Base-by-base conservation (phyloP, 2,888 invertebrate genomes). In the Pemphredon lugubris region DNA sequence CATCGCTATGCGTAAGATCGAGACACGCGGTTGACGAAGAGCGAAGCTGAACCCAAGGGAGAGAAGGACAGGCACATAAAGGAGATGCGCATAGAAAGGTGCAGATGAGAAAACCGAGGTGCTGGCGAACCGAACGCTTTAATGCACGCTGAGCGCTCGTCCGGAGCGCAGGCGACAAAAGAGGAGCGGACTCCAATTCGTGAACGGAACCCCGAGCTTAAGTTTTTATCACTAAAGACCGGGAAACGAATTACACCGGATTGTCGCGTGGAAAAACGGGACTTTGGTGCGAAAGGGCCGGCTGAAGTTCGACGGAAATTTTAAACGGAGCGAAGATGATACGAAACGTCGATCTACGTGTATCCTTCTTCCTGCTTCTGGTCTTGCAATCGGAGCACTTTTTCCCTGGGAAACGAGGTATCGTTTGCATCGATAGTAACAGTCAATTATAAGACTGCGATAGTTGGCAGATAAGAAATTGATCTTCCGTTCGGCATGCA, bases 111-210 rank as follows among this genome's bases (percentile, higher is more conserved):
- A 81, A 79, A 81, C 66, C 65, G 44, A 63, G 66, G 68, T 59
- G 63, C 47, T 67, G 61, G 67, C 58, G 48, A 71, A 66, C 79
- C 53, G 47, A 73, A 64, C 40, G 79, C 57, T 82, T 79, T 73
- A 82, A 79, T 82, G 66, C 72, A 77, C 64, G 77, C 57, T 59
- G 73, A 76, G 75, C 82, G 74, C 64, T 83, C 64, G 71, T 32
- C 39, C 68, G 26, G 69, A 69, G 61, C 76, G 71, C 63, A 72
- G 26, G 45, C 20, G 34, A 34, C 23, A 14, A 54, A 61, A 47
- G 45, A 20, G 34, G 21, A 18, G 16, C 45, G 30, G 26, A n/a
- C n/a, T n/a, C n/a, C 30, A 7, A 60, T 18, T 32, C 37, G 18
- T 61, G 34, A 44, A 55, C 47, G 21, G 48, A 37, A 39, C 6